Evolutionary conservation across 2,797 vertebrate species (phyloP), one percentile per base, ranked within the genome.

Genomic region (Staurois parvus): DNA sequence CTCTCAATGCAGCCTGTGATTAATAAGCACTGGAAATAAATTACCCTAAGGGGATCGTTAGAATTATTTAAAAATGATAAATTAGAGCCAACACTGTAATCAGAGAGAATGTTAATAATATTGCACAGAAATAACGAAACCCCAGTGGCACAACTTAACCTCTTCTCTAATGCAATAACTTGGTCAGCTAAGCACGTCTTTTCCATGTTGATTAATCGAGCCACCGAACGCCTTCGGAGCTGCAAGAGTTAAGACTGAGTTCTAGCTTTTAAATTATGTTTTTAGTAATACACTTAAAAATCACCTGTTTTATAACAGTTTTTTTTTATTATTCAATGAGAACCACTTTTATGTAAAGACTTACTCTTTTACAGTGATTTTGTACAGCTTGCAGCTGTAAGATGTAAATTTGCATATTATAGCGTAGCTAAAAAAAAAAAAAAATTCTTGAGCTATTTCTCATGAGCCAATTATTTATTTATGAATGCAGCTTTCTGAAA

Each of bases 11-110:
- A 79, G 32, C 68, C 70, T 75, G 64, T 75, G 77, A 85, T 72
- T 85, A 85, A 80, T 80, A 68, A 85, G 59, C 62, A n/a, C 34
- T 72, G 76, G 76, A 79, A 84, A 84, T 78, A 79, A 76, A 79
- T 84, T 84, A 84, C 75, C 83, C 83, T 79, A 79, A 85, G 73
- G 77, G 77, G 70, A 80, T 79, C 2, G 4, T 79, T 74, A 66
- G 59, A 80, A 80, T 85, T 85, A 85, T 85, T 85, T 79, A 85
- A 79, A 79, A 79, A 66, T 85, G 69, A 79, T 79, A 68, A 79
- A 80, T 79, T 74, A 75, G 56, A 85, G 52, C 30, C 68, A 68
- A 30, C 59, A 69, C 2, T 74, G 76, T 80, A 74, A 85, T 80
- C 84, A 74, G 77, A 4, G 26, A 24, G 62, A 66, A 29, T 80